Conservation (phyloP, 2,797 vertebrate species). For the Gallirallus australis region DNA sequence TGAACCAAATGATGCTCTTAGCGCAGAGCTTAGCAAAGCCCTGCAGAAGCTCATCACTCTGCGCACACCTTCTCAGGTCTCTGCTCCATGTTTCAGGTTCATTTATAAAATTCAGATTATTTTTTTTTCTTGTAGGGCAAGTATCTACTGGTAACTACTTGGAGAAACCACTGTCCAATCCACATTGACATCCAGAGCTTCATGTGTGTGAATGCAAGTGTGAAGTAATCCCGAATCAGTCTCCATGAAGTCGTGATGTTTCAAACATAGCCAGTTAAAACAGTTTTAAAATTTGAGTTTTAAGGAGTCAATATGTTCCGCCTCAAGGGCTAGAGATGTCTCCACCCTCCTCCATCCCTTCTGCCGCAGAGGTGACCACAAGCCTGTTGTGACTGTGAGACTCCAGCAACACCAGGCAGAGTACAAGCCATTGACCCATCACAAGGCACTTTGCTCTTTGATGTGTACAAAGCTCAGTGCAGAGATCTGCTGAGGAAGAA, state of each 20-base stretch:
- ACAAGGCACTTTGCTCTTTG: accelerated
- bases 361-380: background rate
- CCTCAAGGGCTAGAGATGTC: background rate
- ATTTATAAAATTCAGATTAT: background rate
- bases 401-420: background rate
- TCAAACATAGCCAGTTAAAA: accelerated
- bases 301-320: background rate
- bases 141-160: background rate
- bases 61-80: background rate
- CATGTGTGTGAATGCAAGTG: background rate
- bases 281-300: background rate
- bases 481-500: background rate
- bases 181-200: background rate
- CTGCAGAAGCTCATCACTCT: background rate
- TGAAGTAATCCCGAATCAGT: background rate
- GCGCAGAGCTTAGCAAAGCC: background rate
- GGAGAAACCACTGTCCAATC: background rate
- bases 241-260: background rate
- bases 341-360: background rate
- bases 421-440: background rate
- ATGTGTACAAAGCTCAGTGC: background rate
- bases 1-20: background rate
- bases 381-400: background rate
- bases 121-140: background rate
- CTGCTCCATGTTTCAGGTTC: background rate